Conservation (phyloP, 1,140 invertebrate species). For the Pectinophora gossypiella region DNA sequence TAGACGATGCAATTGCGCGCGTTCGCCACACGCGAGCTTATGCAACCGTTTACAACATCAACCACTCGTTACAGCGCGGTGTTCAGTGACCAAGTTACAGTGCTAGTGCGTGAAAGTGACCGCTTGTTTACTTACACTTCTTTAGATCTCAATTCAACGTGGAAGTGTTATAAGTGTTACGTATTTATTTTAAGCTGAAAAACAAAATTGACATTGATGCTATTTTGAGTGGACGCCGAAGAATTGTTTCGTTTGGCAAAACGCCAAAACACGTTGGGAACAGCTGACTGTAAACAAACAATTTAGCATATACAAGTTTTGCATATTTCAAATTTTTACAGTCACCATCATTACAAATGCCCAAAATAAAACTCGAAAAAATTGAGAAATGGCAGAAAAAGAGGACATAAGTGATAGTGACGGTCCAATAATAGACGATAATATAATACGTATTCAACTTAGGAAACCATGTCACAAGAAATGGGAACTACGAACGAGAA, state of each 20-base stretch:
- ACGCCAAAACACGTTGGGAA: slow-evolving; percentile 49
- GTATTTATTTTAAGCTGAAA: slow-evolving; percentile 49
- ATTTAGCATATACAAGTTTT: slow-evolving; percentile 34
- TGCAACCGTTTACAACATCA: slow-evolving; percentile 54
- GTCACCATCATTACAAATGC: slow-evolving; percentile 25
- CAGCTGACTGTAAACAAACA: slow-evolving; percentile 72
- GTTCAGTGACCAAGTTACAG: slow-evolving; percentile 46
- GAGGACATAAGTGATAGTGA: slow-evolving; percentile 59
- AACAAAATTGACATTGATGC: slow-evolving; percentile 71
- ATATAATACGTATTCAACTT: slow-evolving; percentile 71
- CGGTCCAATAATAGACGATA: slow-evolving; percentile 66
- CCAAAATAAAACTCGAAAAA: slow-evolving; percentile 23
- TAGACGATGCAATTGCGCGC: slow-evolving; percentile 46
- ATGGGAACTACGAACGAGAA: slow-evolving; percentile 71
- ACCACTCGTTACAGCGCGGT: slow-evolving; percentile 34
- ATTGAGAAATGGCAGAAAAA: slow-evolving; percentile 50
- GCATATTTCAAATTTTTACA: slow-evolving; percentile 27
- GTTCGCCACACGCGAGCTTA: slow-evolving; percentile 44
- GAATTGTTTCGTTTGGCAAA: slow-evolving; percentile 52
- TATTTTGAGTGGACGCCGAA: slow-evolving; percentile 63
- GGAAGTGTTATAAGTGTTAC: slow-evolving; percentile 9
- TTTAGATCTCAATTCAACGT: not conserved
- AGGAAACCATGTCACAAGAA: slow-evolving; percentile 63
- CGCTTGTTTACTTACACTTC: slow-evolving; percentile 16
- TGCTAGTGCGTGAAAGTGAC: slow-evolving; percentile 32